Percentiles rank a stretch among this genome's conserved stretches.
Evolutionary conservation across 1,140 invertebrate genomes (phyloP).

Genomic region (Caenorhabditis latens): DNA sequence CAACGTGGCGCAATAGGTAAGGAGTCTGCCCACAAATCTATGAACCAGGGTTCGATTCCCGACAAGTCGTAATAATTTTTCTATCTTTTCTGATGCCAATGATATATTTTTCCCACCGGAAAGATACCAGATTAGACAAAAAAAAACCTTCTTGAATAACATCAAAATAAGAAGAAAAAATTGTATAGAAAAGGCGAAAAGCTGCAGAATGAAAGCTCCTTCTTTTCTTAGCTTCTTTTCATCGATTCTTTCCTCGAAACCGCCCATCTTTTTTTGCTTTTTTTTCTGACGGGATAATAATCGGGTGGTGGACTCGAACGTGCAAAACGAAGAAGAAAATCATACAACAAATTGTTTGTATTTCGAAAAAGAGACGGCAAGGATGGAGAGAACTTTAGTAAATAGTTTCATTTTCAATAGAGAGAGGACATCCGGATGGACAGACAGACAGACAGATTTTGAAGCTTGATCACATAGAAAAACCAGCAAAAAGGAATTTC

Average conservation of each 20-base stretch:
- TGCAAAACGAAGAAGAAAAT: slow-evolving; percentile 5
- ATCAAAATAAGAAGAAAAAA: neutral
- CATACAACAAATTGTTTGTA: neutral
- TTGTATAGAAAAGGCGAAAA: neutral
- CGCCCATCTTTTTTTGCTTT: slow-evolving; percentile 2
- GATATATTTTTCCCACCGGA: too few species aligned
- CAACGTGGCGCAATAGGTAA: too few species aligned
- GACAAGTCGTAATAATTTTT: too few species aligned
- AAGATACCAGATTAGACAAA: neutral
- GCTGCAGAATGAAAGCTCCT: neutral
- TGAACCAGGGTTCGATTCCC: too few species aligned
- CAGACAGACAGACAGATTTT: too few species aligned
- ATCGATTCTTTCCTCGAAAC: neutral
- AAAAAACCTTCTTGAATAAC: neutral
- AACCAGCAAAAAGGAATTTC: neutral
- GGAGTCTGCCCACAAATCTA: too few species aligned
- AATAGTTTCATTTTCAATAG: too few species aligned
- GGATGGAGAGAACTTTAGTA: too few species aligned
- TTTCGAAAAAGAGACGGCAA: neutral
- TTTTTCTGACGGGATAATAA: slow-evolving; percentile 29
- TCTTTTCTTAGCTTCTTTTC: neutral
- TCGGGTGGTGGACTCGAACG: neutral
- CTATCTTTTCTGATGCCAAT: too few species aligned
- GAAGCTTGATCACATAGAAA: too few species aligned
- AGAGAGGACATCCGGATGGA: too few species aligned